Evolutionary conservation across 2,113 vertebrate species (phyloP).

Genomic region (Sylvia atricapilla): DNA sequence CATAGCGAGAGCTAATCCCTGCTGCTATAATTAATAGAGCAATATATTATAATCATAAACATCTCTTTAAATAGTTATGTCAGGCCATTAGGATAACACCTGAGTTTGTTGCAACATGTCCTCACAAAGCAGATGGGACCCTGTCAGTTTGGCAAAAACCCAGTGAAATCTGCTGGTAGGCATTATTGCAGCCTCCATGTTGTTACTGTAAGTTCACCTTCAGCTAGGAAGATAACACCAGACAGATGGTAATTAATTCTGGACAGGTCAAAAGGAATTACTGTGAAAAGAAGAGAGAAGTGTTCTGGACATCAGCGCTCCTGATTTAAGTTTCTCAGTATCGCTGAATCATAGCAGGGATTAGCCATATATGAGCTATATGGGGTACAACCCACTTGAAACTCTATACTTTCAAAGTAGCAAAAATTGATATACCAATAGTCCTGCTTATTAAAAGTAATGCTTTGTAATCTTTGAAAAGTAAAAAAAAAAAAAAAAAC

Average conservation of each 20-base stretch:
- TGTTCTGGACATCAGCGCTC: background rate
- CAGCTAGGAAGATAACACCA: background rate
- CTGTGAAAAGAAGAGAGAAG: background rate
- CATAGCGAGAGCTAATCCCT: background rate
- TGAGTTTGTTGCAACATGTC: constrained; percentile 31
- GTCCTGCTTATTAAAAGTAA: background rate
- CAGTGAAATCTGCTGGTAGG: constrained; percentile 17
- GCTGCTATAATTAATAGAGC: constrained; percentile 9
- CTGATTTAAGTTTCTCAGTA: background rate
- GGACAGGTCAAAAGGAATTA: constrained; percentile 45
- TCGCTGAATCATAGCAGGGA: background rate
- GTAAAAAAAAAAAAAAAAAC: background rate
- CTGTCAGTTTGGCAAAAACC: background rate
- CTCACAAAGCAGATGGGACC: constrained; percentile 56
- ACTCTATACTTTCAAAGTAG: background rate
- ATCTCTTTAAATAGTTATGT: constrained; percentile 53
- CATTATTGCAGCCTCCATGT: background rate
- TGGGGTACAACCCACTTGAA: background rate
- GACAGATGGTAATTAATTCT: constrained; percentile 64
- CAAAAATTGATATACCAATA: background rate
- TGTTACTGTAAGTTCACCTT: constrained; percentile 21
- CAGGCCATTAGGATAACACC: constrained; percentile 52
- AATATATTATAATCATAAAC: constrained; percentile 29
- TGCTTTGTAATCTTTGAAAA: background rate
- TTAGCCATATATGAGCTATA: background rate